Conservation (phyloP, 37 sponge, comb jelly and placozoan species). For the Lycopodina hypogea region DNA sequence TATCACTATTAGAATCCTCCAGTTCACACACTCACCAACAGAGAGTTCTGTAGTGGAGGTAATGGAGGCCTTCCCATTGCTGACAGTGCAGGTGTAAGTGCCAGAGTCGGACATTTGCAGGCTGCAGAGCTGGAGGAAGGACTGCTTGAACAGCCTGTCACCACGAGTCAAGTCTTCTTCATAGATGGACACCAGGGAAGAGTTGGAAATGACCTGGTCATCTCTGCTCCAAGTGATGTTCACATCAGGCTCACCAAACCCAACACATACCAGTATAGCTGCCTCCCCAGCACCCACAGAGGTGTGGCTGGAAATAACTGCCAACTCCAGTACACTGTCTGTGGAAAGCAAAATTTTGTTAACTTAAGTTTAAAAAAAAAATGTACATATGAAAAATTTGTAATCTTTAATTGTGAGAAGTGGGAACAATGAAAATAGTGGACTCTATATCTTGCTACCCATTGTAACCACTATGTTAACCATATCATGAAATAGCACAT, state of each 20-base stretch:
- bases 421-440: too few species aligned
- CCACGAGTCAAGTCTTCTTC: neutral
- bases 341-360: neutral
- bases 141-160: neutral
- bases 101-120: neutral
- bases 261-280: constrained; percentile 17
- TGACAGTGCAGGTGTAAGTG: constrained; percentile 5
- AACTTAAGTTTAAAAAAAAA: too few species aligned
- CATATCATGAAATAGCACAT: too few species aligned
- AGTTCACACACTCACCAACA: too few species aligned
- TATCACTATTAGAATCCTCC: too few species aligned
- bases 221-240: constrained; percentile 15
- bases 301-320: neutral
- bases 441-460: too few species aligned
- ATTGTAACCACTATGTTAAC: too few species aligned
- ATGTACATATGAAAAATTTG: too few species aligned
- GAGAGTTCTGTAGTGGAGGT: neutral
- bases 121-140: constrained; percentile 17
- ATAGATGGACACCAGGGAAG: constrained; percentile 7
- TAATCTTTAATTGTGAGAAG: too few species aligned
- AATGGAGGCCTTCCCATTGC: neutral
- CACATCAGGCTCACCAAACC: constrained; percentile 10
- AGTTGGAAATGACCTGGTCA: constrained; percentile 7
- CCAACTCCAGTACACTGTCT: neutral
- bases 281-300: constrained; percentile 16